Conservation (phyloP, 2,797 vertebrate species). For the Lacerta agilis region DNA sequence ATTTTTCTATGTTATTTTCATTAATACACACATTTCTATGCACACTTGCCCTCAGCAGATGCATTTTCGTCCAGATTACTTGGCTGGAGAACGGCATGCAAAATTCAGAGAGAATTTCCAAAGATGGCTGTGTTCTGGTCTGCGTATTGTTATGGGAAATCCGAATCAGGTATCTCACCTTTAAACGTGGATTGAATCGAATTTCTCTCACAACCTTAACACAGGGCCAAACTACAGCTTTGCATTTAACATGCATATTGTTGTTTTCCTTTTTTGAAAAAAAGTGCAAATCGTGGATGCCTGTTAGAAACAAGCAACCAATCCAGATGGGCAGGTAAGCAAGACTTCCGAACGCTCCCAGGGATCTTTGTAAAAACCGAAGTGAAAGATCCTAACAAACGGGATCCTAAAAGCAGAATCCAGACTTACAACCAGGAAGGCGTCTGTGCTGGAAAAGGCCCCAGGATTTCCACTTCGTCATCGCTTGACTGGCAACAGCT, state of each 20-base stretch:
- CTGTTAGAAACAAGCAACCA: neutral
- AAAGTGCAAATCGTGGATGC: too few species aligned
- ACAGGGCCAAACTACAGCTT: neutral
- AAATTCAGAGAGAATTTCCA: too few species aligned
- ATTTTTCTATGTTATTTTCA: too few species aligned
- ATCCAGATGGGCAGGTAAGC: neutral
- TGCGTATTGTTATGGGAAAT: too few species aligned
- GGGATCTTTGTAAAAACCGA: neutral
- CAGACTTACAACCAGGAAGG: slow-evolving; percentile 89
- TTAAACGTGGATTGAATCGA: neutral
- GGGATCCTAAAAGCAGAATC: neutral
- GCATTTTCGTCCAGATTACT: too few species aligned
- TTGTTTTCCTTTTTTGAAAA: too few species aligned
- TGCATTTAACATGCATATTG: neutral
- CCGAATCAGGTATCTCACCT: neutral
- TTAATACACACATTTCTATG: too few species aligned
- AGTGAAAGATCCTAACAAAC: neutral
- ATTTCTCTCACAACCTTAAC: neutral
- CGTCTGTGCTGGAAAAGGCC: slow-evolving; percentile 90
- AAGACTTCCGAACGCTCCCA: neutral
- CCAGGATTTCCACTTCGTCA: slow-evolving; percentile 91
- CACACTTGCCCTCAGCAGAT: too few species aligned
- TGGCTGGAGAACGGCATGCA: too few species aligned
- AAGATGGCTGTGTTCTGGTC: too few species aligned
- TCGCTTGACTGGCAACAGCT: slow-evolving; percentile 86